Conservation (phyloP, 2,888 invertebrate genomes). For the Pecten maximus region DNA sequence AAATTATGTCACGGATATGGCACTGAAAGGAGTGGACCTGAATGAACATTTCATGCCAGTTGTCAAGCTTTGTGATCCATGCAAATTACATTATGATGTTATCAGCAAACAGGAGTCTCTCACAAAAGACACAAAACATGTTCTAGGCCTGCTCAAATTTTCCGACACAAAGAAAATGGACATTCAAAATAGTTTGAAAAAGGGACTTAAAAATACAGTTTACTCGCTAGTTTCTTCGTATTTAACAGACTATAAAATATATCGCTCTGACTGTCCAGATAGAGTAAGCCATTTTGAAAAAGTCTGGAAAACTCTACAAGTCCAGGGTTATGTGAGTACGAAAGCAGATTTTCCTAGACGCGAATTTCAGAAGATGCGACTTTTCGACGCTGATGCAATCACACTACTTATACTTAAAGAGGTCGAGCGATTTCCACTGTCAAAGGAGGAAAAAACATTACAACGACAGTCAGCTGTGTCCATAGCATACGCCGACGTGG, state of each 20-base stretch:
- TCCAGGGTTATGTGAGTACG: not conserved
- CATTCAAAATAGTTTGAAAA: not conserved
- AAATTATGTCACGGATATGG: not conserved
- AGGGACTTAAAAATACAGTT: not conserved
- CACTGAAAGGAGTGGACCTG: not conserved
- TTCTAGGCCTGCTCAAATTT: not conserved
- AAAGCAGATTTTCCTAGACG: not conserved
- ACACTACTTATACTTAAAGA: not conserved
- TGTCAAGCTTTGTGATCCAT: not conserved
- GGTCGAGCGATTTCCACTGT: not conserved
- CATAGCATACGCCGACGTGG: not conserved
- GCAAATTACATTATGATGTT: not conserved
- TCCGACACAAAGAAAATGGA: not conserved
- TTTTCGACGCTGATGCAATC: not conserved
- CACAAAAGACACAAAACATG: not conserved
- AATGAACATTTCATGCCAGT: conserved; percentile 5
- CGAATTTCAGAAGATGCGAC: not conserved
- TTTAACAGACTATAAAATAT: not conserved
- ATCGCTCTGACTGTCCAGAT: not conserved
- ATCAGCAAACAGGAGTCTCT: not conserved
- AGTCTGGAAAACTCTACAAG: conserved; percentile 19
- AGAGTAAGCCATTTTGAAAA: not conserved
- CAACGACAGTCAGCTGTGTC: not conserved
- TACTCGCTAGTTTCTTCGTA: not conserved
- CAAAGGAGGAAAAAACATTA: not conserved